A percentile compares a stretch with the other conserved stretches of the same genome.
Conservation (phyloP, 2,888 invertebrate genomes). For the Luffia ferchaultella region DNA sequence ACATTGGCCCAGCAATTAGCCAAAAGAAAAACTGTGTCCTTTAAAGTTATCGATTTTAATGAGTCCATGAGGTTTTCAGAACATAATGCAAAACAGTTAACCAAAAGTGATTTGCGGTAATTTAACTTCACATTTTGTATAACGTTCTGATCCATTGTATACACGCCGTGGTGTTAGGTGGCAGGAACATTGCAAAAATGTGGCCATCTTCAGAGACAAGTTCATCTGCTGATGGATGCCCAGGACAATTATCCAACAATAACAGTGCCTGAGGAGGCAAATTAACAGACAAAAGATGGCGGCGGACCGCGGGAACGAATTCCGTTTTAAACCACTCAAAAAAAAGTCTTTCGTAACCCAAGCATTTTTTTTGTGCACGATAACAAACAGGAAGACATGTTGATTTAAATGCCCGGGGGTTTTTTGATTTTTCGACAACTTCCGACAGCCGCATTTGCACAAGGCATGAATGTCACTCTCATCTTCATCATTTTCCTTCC, state of each 20-base stretch:
- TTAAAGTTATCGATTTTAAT: conserved; percentile 11
- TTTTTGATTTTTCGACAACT: conserved; percentile 3
- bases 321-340: conserved; percentile 1
- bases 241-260: conserved; percentile 9
- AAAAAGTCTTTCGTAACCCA: conserved; percentile 5
- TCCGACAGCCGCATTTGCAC: conserved; percentile 4
- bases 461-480: conserved; percentile 4
- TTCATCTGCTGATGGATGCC: conserved; percentile 16
- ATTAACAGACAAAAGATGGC: conserved; percentile 7
- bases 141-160: conserved; percentile 18
- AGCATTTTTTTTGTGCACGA: conserved; percentile 4
- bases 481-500: conserved; percentile 13
- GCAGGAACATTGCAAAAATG: conserved; percentile 15
- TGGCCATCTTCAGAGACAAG: conserved; percentile 15
- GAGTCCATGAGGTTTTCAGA: conserved; percentile 2
- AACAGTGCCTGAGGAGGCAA: conserved; percentile 7
- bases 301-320: conserved; percentile 3
- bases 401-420: conserved; percentile 6
- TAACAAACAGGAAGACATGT: conserved; percentile 2
- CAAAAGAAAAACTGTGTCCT: conserved; percentile 12
- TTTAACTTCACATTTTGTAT: conserved; percentile 15
- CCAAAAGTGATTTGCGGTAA: conserved; percentile 16
- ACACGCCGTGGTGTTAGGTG: conserved; percentile 16
- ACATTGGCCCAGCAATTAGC: conserved; percentile 12
- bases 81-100: conserved; percentile 5